phyloP scores from a whole-genome alignment of 2,113 vertebrate genomes.

The Percopsis transmontana region DNA sequence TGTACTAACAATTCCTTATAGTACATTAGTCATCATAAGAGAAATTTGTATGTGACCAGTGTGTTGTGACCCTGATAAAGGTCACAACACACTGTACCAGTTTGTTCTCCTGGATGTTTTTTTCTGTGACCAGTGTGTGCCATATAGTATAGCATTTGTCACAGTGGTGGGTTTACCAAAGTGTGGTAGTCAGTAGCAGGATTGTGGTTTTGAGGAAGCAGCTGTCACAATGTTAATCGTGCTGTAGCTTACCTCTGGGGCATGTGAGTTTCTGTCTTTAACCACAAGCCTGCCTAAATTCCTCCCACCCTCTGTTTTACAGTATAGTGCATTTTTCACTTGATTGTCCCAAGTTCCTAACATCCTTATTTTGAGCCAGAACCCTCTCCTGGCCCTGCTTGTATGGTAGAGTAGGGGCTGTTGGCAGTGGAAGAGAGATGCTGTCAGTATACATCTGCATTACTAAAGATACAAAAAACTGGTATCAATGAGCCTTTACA shows the following conservation, averaged over 20 bases:
- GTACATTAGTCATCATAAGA: no score
- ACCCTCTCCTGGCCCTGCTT: neutral
- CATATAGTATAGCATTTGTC: slow-evolving; percentile 3
- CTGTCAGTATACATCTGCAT: neutral
- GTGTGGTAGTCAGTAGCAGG: slow-evolving; percentile 15
- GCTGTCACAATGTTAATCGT: neutral
- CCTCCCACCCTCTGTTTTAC: slow-evolving; percentile 20
- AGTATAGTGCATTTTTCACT: slow-evolving; percentile 27
- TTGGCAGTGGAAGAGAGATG: no score
- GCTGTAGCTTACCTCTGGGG: slow-evolving; percentile 5
- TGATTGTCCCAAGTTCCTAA: slow-evolving; percentile 11
- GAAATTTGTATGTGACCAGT: no score
- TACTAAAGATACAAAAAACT: no score
- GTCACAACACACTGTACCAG: no score
- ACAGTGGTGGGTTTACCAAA: slow-evolving; percentile 17
- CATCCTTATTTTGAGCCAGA: slow-evolving; percentile 24
- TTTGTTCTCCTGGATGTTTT: no score
- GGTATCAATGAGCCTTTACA: no score
- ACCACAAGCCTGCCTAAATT: slow-evolving; percentile 9
- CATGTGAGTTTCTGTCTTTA: slow-evolving; percentile 29
- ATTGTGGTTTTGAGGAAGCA: slow-evolving; percentile 16
- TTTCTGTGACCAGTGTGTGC: neutral
- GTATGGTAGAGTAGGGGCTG: no score
- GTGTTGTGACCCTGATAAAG: no score
- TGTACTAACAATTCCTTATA: no score